Evolutionary conservation across 2,888 invertebrate species (phyloP), one percentile per base, ranked within the genome.

Genomic region (Caenorhabditis sulstoni): DNA sequence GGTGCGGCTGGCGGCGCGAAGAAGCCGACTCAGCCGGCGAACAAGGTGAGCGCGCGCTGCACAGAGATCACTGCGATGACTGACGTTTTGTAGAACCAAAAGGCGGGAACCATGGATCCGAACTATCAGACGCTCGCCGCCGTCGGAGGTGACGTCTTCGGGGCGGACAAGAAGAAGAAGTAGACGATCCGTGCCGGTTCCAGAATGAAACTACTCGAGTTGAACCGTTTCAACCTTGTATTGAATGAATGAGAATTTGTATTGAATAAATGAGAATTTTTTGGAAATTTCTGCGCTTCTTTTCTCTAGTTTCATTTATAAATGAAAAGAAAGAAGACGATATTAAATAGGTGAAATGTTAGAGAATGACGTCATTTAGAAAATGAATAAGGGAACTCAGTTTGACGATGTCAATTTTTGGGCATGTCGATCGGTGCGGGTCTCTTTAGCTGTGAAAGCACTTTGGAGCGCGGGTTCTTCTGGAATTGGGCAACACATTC

Each of bases 381-480:
- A 29, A 61, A 29, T 22, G 9, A 47, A 20, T 35, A n/a, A 65
- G 12, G 39, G 29, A 18, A 29, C 1, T 5, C 16, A 44, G 35
- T 7, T 23, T 55, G 35, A 41, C 37, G 3, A 29, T 29, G 49
- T 57, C 44, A 64, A 23, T 57, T 77, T 12, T 61, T 61, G 11
- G 85, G 85, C 53, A 77, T 79, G 41, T 82, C 82, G 47, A 87
- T 87, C 9, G 87, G 87, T 23, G 83, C 81, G 0, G 87, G 87
- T 41, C 87, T 68, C 73, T 87, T 87, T 52, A 87, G 73, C 47
- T 81, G 79, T 3, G 85, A 85, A 11, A 85, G 52, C 20, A 79
- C 75, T 58, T 82, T 82, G 11, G 79, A 74, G 20, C 71, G 41
- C 29, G 71, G 58, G 22, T 71, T 70, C 39, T 82, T 81, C 59